Base-by-base conservation (phyloP, 1,140 invertebrate genomes). In the Rhynchophorus ferrugineus region DNA sequence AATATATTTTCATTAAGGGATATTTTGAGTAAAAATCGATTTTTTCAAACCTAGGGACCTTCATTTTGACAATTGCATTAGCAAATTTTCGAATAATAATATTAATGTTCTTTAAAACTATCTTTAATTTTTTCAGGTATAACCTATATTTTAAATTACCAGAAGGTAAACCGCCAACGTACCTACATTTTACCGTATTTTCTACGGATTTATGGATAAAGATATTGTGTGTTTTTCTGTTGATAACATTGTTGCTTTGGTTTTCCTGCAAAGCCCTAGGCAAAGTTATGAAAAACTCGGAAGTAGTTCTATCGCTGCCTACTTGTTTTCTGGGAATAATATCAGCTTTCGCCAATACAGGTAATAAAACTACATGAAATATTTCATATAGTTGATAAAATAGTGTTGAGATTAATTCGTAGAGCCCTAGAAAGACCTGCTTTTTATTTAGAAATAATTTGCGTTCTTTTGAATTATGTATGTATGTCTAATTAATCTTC, bases 331-430 rank as follows among this genome's bases (percentile, higher is more conserved):
- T 68, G 13, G 56, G 54, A 8, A 54, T 62, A 14, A 48, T 59
- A 13, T 54, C 59, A 1, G 63, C 64, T 13, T 67, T 66, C 47
- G 33, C 66, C 8, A 66, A 66, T 56, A 62, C 66, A 61, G 63
- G 66, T 66, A 52, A 22, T 17, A 16, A 14, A 38, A 22, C 17
- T 44, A 9, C 42, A 6, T 38, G 13, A 38, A 43, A 44, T 9
- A 55, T 42, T 36, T 19, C 6, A 35, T 19, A 20, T 36, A 45
- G 14, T 55, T 35, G 8, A 17, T n/a, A 22, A 2, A n/a, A n/a
- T n/a, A n/a, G n/a, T n/a, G n/a, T n/a, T n/a, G n/a, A n/a, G n/a
- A n/a, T n/a, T n/a, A n/a, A n/a, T n/a, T n/a, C n/a, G n/a, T n/a
- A n/a, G n/a, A n/a, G n/a, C n/a, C n/a, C n/a, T n/a, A n/a, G n/a